Base-by-base conservation (phyloP, 2,888 invertebrate genomes). In the Drosophila quasianomalipes region DNA sequence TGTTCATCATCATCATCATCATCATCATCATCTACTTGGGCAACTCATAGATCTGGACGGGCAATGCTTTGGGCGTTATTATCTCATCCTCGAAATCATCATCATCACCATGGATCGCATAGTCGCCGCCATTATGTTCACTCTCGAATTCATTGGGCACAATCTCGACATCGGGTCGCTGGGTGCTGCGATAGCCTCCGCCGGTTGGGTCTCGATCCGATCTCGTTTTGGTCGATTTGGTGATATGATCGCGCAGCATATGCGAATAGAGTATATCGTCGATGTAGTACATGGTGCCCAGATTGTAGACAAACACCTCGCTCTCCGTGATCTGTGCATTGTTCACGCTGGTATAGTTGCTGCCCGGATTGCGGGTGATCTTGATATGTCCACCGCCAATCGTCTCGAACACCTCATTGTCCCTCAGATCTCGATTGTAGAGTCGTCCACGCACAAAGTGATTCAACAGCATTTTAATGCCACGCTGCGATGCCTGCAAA, bases 201-300 rank as follows among this genome's bases (percentile, higher is more conserved):
- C 82, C 87, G 61, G 85, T 70, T 4, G 84, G 84, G 54, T 84
- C 79, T 77, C 83, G 84, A 73, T 88, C 85, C 53, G 87, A 84
- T 85, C 86, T 89, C 81, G 90, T 90, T 71, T 86, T 90, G 66
- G 82, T 84, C 22, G 91, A 83, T 33, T 89, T 91, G 67, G 87
- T 88, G 19, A 92, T 89, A 59, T 91, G 92, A 66, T 93, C 93
- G 47, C 91, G 91, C 35, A 93, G 81, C 66, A 93, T 89, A 62
- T 93, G 93, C 26, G 94, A 93, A 88, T 95, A 95, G 10, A 95
- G 92, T 67, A 95, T 94, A 81, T 94, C 94, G 84, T 95, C 95
- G 69, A 95, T 94, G 85, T 95, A 95, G 91, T 95, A 95, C 95
- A 95, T 95, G 69, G 95, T 95, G 54, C 95, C 95, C 80, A 95